These are phyloP conservation scores for Apus apus DNA, from an alignment of 2,113 vertebrate genomes.

Conservation along the genomic window DNA sequence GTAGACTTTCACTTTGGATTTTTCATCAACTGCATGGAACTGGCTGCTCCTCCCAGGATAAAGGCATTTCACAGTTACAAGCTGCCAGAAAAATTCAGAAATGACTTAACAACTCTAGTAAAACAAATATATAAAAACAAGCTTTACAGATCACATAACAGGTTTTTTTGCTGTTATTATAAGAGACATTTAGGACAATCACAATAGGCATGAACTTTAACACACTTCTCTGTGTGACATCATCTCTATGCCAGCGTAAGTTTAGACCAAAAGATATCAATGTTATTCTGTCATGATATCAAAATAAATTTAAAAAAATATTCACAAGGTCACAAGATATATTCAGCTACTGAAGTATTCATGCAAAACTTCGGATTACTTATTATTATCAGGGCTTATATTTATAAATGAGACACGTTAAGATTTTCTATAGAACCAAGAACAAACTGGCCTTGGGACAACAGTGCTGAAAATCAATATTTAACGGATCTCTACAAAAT, in stretches of 20 bases:
- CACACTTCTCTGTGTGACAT: background rate
- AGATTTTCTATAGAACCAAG: background rate
- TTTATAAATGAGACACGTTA: background rate
- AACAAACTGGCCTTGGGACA: background rate
- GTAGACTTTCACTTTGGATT: background rate
- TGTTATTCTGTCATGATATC: background rate
- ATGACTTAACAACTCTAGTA: background rate
- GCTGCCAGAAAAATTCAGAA: background rate
- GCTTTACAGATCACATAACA: background rate
- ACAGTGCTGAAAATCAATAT: rapidly evolving
- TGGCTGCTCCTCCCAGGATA: background rate
- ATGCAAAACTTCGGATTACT: background rate
- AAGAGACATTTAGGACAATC: background rate
- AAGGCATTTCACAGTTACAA: background rate
- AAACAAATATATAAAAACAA: background rate
- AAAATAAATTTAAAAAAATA: background rate
- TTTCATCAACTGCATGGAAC: background rate
- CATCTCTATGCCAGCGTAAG: background rate
- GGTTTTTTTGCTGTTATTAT: background rate
- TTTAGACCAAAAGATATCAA: background rate
- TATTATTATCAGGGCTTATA: background rate
- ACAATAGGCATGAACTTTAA: background rate
- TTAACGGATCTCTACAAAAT: background rate
- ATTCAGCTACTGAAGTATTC: background rate
- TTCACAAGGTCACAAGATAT: background rate